phyloP scores from a whole-genome alignment of 2,888 invertebrate genomes.

The Xylota sylvarum region DNA sequence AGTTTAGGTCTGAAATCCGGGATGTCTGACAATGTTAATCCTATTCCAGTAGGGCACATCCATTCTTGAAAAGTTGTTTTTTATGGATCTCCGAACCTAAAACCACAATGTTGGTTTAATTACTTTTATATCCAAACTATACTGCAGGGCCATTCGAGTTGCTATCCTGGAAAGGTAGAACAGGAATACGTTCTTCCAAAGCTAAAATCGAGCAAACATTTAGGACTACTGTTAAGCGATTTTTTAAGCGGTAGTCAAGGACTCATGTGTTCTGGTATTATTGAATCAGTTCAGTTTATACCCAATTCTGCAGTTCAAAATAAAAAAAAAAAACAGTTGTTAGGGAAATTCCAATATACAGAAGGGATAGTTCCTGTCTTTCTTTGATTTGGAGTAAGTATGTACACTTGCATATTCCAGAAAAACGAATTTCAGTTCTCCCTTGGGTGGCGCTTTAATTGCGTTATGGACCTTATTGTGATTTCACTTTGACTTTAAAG shows the following conservation, averaged over 20 bases:
- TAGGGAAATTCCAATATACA: constrained; percentile 65
- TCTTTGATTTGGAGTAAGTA: background rate
- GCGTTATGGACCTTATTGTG: background rate
- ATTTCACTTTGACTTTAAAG: constrained; percentile 32
- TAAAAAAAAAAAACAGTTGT: constrained; percentile 52
- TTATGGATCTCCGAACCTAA: background rate
- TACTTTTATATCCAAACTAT: background rate
- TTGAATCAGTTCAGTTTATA: background rate
- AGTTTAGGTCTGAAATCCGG: too few species aligned
- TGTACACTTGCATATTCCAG: background rate
- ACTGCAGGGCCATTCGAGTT: constrained; percentile 4
- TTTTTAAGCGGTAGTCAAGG: constrained; percentile 40
- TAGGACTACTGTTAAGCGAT: background rate
- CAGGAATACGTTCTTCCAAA: constrained; percentile 9
- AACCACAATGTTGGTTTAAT: background rate
- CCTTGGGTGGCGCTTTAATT: background rate
- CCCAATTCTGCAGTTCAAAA: constrained; percentile 5
- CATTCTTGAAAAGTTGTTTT: too few species aligned
- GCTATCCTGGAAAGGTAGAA: constrained; percentile 46
- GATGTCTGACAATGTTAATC: too few species aligned
- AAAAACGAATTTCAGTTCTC: constrained; percentile 16
- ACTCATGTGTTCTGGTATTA: constrained; percentile 37
- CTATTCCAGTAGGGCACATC: too few species aligned
- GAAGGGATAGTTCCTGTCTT: constrained; percentile 44
- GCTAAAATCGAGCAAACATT: constrained; percentile 50